Evolutionary conservation across 2,888 invertebrate genomes (phyloP).

Genomic region (Silvanus unidentatus): DNA sequence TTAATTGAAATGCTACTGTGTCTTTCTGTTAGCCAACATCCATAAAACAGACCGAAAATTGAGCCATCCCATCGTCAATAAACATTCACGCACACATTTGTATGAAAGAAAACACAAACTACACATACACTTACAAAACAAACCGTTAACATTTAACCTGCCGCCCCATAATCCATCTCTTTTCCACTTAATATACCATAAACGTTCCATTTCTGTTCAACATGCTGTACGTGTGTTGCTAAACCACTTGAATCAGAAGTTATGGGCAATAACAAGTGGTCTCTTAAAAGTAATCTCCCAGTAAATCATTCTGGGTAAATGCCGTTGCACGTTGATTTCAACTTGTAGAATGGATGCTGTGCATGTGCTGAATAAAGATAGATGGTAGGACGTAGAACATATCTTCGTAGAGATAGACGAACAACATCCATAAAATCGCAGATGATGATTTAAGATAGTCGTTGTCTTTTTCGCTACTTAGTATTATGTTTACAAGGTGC

Average conservation of each 20-base stretch:
- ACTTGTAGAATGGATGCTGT: constrained; percentile 5
- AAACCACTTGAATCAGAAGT: constrained; percentile 46
- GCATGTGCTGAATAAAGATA: constrained; percentile 24
- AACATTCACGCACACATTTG: constrained; percentile 15
- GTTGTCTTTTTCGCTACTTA: constrained; percentile 43
- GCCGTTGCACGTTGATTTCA: constrained; percentile 35
- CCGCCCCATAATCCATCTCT: constrained; percentile 4
- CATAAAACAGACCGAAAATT: constrained; percentile 27
- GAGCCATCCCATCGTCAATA: constrained; percentile 27
- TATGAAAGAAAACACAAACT: constrained; percentile 10
- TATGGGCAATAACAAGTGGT: constrained; percentile 49
- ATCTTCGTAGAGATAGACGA: constrained; percentile 35
- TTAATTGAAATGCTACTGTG: too few relatives aligned
- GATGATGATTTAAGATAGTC: constrained; percentile 47
- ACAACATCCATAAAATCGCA: constrained; percentile 46
- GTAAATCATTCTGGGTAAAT: constrained; percentile 45
- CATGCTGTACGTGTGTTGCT: constrained; percentile 32
- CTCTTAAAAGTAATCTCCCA: constrained; percentile 47
- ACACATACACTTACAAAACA: background rate
- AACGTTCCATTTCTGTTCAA: constrained; percentile 11
- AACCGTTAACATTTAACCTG: constrained; percentile 7
- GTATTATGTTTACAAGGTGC: constrained; percentile 44
- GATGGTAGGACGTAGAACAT: constrained; percentile 26
- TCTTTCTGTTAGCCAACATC: background rate
- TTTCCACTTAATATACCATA: constrained; percentile 1